Conservation (phyloP, 2,888 invertebrate species). For the Idaea aversata region DNA sequence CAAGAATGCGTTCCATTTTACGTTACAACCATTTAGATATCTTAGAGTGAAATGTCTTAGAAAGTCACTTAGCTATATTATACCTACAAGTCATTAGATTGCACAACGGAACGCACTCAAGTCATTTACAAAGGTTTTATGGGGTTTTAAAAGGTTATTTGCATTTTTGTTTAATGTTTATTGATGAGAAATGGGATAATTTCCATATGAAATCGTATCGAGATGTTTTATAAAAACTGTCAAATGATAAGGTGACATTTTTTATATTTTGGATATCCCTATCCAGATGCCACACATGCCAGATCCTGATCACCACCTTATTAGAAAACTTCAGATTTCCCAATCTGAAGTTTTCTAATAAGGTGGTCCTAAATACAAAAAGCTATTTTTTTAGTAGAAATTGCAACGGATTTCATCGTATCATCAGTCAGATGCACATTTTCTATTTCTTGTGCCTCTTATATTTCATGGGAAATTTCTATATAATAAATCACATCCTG, state of each 20-base stretch:
- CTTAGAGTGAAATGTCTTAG: constrained; percentile 52
- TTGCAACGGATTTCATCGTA: background rate
- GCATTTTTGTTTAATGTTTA: constrained; percentile 29
- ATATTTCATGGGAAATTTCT: too few relatives aligned
- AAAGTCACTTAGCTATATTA: constrained; percentile 44
- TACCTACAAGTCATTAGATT: constrained; percentile 43
- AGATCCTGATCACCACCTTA: too few relatives aligned
- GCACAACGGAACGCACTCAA: constrained; percentile 46
- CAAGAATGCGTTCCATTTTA: constrained; percentile 35
- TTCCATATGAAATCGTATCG: background rate
- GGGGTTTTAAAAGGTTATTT: constrained; percentile 36
- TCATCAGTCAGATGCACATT: too few relatives aligned
- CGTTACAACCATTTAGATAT: constrained; percentile 54
- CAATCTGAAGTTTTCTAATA: background rate
- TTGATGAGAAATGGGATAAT: background rate
- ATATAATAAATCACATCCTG: background rate
- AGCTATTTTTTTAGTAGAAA: background rate
- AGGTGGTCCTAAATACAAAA: background rate
- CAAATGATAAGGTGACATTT: background rate
- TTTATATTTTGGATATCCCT: background rate
- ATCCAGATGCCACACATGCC: too few relatives aligned
- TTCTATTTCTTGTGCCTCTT: too few relatives aligned
- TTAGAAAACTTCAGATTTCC: too few relatives aligned
- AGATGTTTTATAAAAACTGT: background rate
- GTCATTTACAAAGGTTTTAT: constrained; percentile 39